A percentile compares a stretch with the other conserved stretches of the same genome.
These are phyloP conservation scores for Branchellion lobata DNA, from an alignment of 2,888 invertebrate species.

Conservation along the genomic window DNA sequence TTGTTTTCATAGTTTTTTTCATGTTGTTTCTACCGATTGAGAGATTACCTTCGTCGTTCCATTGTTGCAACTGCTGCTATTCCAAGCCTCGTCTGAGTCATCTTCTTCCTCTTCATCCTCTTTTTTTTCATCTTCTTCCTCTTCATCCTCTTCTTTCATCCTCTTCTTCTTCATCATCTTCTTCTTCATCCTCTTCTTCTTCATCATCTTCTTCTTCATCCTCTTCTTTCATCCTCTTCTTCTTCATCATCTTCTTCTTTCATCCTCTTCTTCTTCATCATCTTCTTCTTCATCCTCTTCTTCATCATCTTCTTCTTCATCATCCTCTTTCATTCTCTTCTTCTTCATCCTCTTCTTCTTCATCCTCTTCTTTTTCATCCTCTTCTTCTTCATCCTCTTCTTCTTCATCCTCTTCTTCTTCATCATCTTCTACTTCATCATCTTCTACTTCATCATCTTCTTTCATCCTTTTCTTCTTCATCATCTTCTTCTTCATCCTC, in stretches of 20 bases:
- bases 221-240: background rate
- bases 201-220: background rate
- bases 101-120: background rate
- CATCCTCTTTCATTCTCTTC: conserved; percentile 11
- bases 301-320: background rate
- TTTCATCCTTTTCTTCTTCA: background rate
- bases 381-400: background rate
- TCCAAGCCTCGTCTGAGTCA: background rate
- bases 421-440: background rate
- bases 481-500: background rate
- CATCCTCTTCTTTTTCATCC: background rate
- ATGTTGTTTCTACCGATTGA: background rate
- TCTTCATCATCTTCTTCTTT: background rate
- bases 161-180: background rate
- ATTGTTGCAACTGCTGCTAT: background rate
- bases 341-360: background rate
- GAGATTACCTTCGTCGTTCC: background rate
- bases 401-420: background rate
- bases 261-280: background rate
- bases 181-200: background rate
- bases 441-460: background rate
- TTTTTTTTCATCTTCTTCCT: background rate
- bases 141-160: conserved; percentile 1
- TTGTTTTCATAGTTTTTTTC: too few relatives aligned
- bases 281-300: background rate